Conservation (phyloP, 2,888 invertebrate species). For the Pterostichus madidus region DNA sequence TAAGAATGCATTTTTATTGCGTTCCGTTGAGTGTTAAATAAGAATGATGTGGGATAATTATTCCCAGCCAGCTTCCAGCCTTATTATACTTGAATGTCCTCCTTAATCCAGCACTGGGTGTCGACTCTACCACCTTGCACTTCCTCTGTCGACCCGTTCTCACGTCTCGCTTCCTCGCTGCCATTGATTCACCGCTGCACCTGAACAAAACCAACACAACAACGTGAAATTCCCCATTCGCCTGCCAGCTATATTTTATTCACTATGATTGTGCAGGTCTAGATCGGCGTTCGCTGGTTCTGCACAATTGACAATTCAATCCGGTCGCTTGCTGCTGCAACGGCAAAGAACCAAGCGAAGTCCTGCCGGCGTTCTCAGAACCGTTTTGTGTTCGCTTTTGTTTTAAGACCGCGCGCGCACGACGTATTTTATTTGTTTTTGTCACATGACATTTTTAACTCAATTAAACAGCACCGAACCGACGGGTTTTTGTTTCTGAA, state of each 20-base stretch:
- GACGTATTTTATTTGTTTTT: conserved; percentile 64
- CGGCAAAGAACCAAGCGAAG: conserved; percentile 8
- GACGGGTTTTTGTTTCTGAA: conserved; percentile 59
- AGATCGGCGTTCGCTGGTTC: conserved; percentile 47
- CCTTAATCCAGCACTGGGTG: background rate
- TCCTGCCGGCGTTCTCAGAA: conserved; percentile 58
- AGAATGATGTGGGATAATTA: conserved; percentile 29
- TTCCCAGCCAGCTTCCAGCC: background rate
- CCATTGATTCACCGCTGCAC: conserved; percentile 2
- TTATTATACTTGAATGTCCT: background rate
- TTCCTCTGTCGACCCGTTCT: conserved; percentile 20
- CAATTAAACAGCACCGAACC: conserved; percentile 62
- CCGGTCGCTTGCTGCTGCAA: background rate
- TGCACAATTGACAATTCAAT: conserved; percentile 67
- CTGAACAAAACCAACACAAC: conserved; percentile 39
- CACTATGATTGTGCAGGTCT: conserved; percentile 61
- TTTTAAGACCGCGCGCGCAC: conserved; percentile 55
- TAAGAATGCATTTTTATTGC: background rate
- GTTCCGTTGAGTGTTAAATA: background rate
- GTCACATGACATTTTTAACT: conserved; percentile 67
- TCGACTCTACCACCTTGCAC: conserved; percentile 7
- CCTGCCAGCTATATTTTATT: conserved; percentile 52
- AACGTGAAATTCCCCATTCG: conserved; percentile 35
- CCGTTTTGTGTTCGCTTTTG: conserved; percentile 65
- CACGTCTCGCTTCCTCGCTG: conserved; percentile 6